These are phyloP conservation scores for Acanthornis magna DNA, from an alignment of 2,797 vertebrate genomes.

Conservation along the genomic window DNA sequence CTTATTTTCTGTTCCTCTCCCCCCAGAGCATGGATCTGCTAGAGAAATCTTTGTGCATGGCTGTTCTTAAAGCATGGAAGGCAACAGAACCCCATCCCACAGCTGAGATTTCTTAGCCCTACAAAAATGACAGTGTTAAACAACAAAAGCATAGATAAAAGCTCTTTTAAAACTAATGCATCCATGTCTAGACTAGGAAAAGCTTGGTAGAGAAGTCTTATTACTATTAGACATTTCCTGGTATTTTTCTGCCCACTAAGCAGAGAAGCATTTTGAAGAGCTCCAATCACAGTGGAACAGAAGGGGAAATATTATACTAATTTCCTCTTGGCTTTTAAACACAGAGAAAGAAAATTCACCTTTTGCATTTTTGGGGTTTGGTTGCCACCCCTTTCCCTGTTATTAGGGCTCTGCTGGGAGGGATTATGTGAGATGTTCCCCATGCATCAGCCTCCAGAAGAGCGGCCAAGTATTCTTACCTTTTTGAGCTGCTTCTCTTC, in stretches of 20 bases:
- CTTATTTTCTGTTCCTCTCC: not conserved
- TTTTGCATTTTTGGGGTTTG: not conserved
- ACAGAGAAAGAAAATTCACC: not conserved
- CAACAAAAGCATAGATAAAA: not conserved
- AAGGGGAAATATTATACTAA: not conserved
- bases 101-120: not conserved
- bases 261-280: not conserved
- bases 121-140: not conserved
- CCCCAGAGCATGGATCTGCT: not conserved
- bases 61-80: not conserved
- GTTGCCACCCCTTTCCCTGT: not conserved
- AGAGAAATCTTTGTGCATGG: not conserved
- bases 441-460: not conserved
- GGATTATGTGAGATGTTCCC: not conserved
- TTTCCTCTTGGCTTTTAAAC: not conserved
- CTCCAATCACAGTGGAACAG: not conserved
- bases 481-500: not conserved
- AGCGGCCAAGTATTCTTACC: not conserved
- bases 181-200: not conserved
- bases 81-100: not conserved
- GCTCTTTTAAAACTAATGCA: not conserved
- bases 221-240: not conserved
- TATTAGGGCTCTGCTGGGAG: not conserved
- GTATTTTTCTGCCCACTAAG: not conserved
- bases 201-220: not conserved